phyloP scores from a whole-genome alignment of 2,113 vertebrate genomes.

The Cynoglossus semilaevis region DNA sequence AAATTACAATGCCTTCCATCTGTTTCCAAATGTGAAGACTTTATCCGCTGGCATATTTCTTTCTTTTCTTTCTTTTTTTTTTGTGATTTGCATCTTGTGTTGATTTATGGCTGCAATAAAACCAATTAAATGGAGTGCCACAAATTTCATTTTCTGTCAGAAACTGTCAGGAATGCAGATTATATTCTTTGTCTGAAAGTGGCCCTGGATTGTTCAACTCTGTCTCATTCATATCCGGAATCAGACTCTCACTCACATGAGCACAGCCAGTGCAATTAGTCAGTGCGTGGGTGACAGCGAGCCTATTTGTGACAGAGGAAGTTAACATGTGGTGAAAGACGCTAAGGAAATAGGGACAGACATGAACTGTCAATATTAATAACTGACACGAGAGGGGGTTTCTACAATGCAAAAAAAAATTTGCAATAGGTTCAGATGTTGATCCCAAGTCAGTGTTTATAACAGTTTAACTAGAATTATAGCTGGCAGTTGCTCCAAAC shows the following conservation, averaged over 20 bases:
- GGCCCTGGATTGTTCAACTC: conserved; percentile 14
- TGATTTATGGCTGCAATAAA: conserved; percentile 66
- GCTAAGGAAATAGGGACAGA: conserved; percentile 7
- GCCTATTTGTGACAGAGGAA: conserved; percentile 10
- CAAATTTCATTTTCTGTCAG: conserved; percentile 30
- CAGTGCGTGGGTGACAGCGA: conserved; percentile 23
- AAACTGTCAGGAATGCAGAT: conserved; percentile 16
- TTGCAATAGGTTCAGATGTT: too few species aligned
- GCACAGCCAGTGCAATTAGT: conserved; percentile 26
- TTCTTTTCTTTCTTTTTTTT: too few species aligned
- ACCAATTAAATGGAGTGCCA: conserved; percentile 58
- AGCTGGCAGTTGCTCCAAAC: too few species aligned
- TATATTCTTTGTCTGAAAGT: conserved; percentile 20
- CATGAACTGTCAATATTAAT: too few species aligned
- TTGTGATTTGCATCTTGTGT: conserved; percentile 58
- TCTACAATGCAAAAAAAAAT: too few species aligned
- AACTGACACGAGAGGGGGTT: too few species aligned
- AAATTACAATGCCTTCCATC: conserved; percentile 80
- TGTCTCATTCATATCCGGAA: conserved; percentile 7
- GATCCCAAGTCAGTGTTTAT: too few species aligned
- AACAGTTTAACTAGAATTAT: too few species aligned
- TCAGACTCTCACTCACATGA: conserved; percentile 7
- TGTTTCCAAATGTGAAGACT: conserved; percentile 76
- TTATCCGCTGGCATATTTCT: conserved; percentile 76
- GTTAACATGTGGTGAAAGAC: conserved; percentile 22